Percentiles rank a stretch among this genome's conserved stretches.
phyloP scores from a whole-genome alignment of 2,888 invertebrate genomes.

The Junonia oenone region DNA sequence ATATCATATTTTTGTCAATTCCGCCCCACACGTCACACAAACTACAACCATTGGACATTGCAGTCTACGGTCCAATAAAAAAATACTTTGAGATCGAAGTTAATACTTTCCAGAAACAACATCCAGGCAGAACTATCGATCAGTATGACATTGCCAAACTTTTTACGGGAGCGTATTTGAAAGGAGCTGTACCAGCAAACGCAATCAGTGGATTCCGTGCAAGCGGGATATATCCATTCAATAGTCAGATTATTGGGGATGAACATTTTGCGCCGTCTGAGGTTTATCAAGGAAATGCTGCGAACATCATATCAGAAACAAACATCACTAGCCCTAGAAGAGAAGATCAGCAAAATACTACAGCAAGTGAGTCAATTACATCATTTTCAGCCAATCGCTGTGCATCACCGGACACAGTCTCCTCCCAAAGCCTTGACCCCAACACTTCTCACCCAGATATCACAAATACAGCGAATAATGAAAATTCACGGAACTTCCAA shows the following conservation, averaged over 20 bases:
- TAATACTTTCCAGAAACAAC: conserved; percentile 24
- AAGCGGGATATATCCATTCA: conserved; percentile 29
- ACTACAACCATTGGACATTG: background rate
- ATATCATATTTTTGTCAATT: too few species aligned
- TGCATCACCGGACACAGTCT: too few species aligned
- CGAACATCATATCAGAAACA: too few species aligned
- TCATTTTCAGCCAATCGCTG: too few species aligned
- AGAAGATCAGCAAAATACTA: too few species aligned
- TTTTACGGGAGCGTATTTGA: conserved; percentile 27
- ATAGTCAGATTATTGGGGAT: background rate
- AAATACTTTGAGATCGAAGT: conserved; percentile 26
- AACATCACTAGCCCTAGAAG: too few species aligned
- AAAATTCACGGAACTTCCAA: too few species aligned
- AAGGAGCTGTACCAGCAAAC: conserved; percentile 20
- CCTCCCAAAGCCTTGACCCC: too few species aligned
- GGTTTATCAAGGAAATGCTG: too few species aligned
- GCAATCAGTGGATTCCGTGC: conserved; percentile 17
- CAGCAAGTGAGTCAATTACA: too few species aligned
- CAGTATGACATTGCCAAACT: conserved; percentile 26
- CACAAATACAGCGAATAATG: too few species aligned
- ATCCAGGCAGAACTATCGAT: conserved; percentile 31
- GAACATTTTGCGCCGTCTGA: background rate
- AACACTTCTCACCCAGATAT: too few species aligned
- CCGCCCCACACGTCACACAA: background rate
- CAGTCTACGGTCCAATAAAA: conserved; percentile 25